These are phyloP conservation scores for Leuciscus idus DNA, from an alignment of 2,113 vertebrate species.

Conservation along the genomic window DNA sequence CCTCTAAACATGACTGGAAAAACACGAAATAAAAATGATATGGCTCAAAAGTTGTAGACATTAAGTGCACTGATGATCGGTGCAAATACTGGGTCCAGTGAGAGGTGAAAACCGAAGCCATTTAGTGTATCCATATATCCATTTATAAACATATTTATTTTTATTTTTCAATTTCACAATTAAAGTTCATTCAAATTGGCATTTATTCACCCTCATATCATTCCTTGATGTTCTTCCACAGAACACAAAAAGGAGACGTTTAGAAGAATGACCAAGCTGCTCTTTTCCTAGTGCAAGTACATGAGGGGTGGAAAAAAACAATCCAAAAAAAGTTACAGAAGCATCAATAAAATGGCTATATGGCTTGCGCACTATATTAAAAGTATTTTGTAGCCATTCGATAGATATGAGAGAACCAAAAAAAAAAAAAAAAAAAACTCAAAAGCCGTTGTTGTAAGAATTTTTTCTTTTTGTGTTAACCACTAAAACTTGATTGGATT, in stretches of 20 bases:
- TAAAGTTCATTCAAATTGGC: background rate
- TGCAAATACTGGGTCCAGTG: background rate
- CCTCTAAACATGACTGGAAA: conserved; percentile 26
- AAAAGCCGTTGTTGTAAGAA: background rate
- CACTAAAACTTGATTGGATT: background rate
- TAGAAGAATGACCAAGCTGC: background rate
- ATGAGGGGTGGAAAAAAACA: background rate
- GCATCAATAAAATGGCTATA: background rate
- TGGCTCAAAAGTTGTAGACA: background rate
- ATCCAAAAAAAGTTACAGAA: background rate
- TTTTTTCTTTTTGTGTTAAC: background rate
- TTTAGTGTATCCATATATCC: background rate
- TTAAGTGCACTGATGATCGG: background rate
- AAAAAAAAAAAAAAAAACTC: background rate
- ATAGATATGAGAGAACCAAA: background rate
- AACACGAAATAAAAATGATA: background rate
- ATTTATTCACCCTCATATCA: background rate
- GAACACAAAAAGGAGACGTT: background rate
- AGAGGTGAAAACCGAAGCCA: background rate
- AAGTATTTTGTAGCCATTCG: background rate
- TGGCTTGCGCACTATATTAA: background rate
- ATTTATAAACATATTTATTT: background rate
- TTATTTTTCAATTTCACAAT: background rate
- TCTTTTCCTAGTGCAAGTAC: background rate
- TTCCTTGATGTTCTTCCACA: background rate